phyloP scores from a whole-genome alignment of 2,113 vertebrate species.

The Oxyura jamaicensis region DNA sequence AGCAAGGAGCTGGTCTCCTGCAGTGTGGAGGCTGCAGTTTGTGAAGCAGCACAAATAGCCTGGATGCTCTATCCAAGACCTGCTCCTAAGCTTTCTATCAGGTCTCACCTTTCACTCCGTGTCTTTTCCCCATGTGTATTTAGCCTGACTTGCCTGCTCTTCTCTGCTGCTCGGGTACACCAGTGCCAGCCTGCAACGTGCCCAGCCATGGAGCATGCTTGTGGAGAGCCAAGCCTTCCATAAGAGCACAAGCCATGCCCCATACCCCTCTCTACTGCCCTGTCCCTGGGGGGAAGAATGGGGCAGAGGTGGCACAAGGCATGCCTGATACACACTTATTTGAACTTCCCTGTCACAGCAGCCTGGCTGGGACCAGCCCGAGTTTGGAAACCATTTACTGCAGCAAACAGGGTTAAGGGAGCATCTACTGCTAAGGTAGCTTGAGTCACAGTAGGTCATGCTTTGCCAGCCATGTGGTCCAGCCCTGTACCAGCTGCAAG shows the following conservation, averaged over 20 bases:
- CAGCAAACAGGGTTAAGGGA: neutral
- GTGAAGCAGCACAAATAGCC: neutral
- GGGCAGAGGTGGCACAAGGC: neutral
- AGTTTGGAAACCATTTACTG: neutral
- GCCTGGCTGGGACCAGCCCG: neutral
- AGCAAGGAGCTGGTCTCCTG: neutral
- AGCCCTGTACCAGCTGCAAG: neutral
- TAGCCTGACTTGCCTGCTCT: neutral
- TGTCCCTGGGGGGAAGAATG: neutral
- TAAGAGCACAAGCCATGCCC: neutral
- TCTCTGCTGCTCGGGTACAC: neutral
- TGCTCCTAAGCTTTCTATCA: neutral
- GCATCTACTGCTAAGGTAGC: neutral
- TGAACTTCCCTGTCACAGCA: neutral
- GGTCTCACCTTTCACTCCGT: neutral
- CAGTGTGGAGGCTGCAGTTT: neutral
- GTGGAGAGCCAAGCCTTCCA: neutral
- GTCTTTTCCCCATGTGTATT: neutral
- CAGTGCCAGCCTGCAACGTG: neutral
- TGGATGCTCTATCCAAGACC: neutral
- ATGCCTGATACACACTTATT: rapidly evolving
- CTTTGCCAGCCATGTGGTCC: neutral
- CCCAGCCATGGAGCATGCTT: rapidly evolving
- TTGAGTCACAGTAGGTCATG: neutral
- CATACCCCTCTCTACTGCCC: neutral